Conservation (phyloP, 1,140 invertebrate genomes). For the Mycetomoellerius zeteki region DNA sequence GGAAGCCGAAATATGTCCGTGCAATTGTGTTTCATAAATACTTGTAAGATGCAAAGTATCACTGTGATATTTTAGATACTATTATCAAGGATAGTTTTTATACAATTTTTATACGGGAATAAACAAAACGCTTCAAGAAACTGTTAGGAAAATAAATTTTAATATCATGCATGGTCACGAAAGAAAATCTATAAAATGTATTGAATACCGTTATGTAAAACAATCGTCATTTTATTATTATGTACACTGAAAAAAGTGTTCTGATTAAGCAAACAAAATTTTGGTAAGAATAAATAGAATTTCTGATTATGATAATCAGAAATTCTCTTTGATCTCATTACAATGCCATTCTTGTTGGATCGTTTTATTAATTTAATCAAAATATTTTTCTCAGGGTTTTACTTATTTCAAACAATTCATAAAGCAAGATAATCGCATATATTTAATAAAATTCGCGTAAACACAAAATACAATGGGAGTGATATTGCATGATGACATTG, state of each 20-base stretch:
- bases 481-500: slow-evolving; percentile 1
- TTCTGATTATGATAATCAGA: too few species aligned
- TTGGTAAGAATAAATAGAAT: too few species aligned
- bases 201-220: not conserved
- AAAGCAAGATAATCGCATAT: not conserved
- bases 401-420: not conserved
- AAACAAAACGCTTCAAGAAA: not conserved
- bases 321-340: too few species aligned
- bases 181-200: not conserved
- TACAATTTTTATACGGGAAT: not conserved
- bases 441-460: slow-evolving; percentile 37
- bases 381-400: too few species aligned
- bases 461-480: not conserved
- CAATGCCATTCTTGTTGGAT: too few species aligned
- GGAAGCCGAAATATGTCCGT: not conserved
- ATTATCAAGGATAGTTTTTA: not conserved
- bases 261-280: too few species aligned
- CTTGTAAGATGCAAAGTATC: not conserved
- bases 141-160: not conserved
- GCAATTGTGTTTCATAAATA: slow-evolving; percentile 34
- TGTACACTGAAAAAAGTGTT: too few species aligned
- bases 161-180: not conserved
- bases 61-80: slow-evolving; percentile 8
- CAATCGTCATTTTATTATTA: not conserved
- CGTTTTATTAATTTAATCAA: too few species aligned